phyloP scores from a whole-genome alignment of 2,888 invertebrate species.

The Amphipoea oculea region DNA sequence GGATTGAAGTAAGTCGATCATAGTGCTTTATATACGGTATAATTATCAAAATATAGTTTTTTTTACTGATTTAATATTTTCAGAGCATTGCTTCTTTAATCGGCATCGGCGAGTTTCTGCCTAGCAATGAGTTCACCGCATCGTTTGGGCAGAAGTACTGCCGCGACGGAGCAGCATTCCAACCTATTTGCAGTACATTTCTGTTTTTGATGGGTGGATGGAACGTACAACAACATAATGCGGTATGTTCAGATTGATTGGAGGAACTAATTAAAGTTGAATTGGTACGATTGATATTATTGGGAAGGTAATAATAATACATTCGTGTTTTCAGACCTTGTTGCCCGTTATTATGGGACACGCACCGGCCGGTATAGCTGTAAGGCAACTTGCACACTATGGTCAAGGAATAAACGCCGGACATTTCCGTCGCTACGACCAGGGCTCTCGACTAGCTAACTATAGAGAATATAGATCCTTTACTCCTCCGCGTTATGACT shows the following conservation, averaged over 20 bases:
- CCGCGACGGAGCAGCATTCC: slow-evolving; percentile 88
- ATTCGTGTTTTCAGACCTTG: slow-evolving; percentile 89
- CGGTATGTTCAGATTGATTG: slow-evolving; percentile 29
- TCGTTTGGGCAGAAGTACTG: slow-evolving; percentile 89
- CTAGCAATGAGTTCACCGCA: slow-evolving; percentile 88
- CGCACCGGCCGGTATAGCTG: slow-evolving; percentile 93
- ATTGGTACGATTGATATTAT: not conserved
- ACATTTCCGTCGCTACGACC: slow-evolving; percentile 90
- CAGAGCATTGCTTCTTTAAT: slow-evolving; percentile 83
- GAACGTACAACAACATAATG: slow-evolving; percentile 85
- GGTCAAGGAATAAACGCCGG: slow-evolving; percentile 91
- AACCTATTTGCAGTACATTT: slow-evolving; percentile 92
- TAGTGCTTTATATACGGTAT: not conserved
- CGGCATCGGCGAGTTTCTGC: slow-evolving; percentile 92
- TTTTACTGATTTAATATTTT: slow-evolving; percentile 2
- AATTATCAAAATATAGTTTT: not conserved
- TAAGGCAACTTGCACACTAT: slow-evolving; percentile 93
- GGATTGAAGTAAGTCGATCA: slow-evolving; percentile 81
- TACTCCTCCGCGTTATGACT: slow-evolving; percentile 91
- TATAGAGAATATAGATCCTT: slow-evolving; percentile 87
- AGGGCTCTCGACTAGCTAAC: slow-evolving; percentile 87
- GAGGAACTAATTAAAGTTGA: not conserved
- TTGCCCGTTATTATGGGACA: slow-evolving; percentile 92
- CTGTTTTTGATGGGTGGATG: slow-evolving; percentile 92
- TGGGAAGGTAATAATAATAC: not conserved